Percentiles rank a stretch among this genome's conserved stretches.
Evolutionary conservation across 2,888 invertebrate species (phyloP).

Genomic region (Cheilosia scutellata): DNA sequence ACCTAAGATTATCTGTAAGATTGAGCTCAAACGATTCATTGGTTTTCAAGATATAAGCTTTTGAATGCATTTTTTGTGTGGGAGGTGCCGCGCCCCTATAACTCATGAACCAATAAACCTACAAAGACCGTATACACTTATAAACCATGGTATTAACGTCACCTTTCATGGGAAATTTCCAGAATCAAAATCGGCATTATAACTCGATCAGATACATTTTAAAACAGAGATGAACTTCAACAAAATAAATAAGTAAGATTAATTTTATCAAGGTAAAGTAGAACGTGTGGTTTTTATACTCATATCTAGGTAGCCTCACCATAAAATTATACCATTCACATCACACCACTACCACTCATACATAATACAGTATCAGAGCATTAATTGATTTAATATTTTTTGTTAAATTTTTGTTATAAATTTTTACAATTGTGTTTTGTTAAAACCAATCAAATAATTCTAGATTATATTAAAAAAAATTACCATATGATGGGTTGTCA

Average conservation of each 20-base stretch:
- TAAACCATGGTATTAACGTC: no score
- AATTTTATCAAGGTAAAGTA: not conserved
- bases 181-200: no score
- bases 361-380: not conserved
- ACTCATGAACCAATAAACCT: no score
- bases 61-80: no score
- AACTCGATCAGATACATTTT: no score
- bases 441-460: constrained; percentile 2
- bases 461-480: constrained; percentile 5
- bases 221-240: not conserved
- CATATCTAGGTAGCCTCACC: not conserved
- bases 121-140: no score
- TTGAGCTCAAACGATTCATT: no score
- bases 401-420: not conserved
- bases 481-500: constrained; percentile 63
- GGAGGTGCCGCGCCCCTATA: no score
- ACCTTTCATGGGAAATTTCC: no score
- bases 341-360: constrained; percentile 5
- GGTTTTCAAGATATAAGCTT: no score
- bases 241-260: not conserved
- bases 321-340: not conserved
- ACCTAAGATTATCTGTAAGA: no score
- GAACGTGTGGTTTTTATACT: not conserved
- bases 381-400: constrained; percentile 3
- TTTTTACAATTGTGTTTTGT: constrained; percentile 6